Evolutionary conservation across 2,113 vertebrate genomes (phyloP), one percentile per base, ranked within the genome.

Genomic region (Pseudorectes ferrugineus): DNA sequence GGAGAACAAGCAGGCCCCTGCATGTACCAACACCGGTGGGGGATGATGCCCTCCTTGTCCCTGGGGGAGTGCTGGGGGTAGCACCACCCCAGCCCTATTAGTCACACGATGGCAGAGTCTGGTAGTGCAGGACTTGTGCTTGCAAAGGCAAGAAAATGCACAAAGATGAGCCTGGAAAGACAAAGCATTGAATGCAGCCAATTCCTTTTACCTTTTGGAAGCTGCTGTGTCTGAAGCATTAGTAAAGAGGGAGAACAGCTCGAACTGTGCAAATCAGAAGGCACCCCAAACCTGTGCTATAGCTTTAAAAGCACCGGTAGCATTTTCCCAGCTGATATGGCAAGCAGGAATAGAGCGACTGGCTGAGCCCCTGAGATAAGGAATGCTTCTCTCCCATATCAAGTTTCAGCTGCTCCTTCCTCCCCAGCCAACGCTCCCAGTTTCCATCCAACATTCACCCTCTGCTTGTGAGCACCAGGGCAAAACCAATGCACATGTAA

Each of bases 231-330:
- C 38, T n/a, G 67, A 73, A 58, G 33, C 38, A 35, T 6, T 4
- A 54, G 59, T 51, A 12, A 65, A 73, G 42, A 46, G 18, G 21
- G 45, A 73, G 31, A 74, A 71, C 0, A 51, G 35, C 24, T 55
- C 0, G 0, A 52, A 51, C 11, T 0, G 0, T 15, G 33, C 22
- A 25, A 52, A 45, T 16, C 29, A 18, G n/a, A 67, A 62, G 67
- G 63, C 45, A 43, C 2, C 38, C 35, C 49, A 76, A 35, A n/a
- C 49, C n/a, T 5, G 38, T 7, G 6, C 42, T 63, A 14, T 3
- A 66, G 75, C 79, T 88, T 82, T 94, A 73, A 93, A 88, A 70
- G 67, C 65, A 55, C 75, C 1, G 0, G 73, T 14, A 81, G 24
- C 86, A 17, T 77, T 84, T 57, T 36, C 22, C 59, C 3, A 0